Evolutionary conservation across 1,140 invertebrate genomes (phyloP).

Genomic region (Trinorchestia longiramus): DNA sequence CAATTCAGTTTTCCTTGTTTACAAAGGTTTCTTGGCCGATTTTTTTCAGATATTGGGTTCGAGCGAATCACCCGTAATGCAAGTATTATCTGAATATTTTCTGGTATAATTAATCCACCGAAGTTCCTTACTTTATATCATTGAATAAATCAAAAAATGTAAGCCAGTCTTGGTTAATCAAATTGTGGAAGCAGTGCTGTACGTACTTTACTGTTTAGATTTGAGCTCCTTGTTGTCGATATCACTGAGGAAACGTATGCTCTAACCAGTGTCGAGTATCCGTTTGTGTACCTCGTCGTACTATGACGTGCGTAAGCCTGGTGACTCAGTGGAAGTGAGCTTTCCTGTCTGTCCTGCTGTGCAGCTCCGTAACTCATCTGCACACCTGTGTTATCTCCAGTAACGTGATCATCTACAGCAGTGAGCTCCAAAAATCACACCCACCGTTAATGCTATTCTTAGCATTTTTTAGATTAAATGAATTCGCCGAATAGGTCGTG

Average conservation of each 20-base stretch:
- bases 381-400: neutral
- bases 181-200: neutral
- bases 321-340: conserved; percentile 5
- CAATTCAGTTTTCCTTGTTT: too few relatives aligned
- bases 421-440: neutral
- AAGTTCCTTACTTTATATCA: neutral
- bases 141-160: neutral
- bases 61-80: too few relatives aligned
- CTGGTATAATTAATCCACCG: too few relatives aligned
- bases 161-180: neutral
- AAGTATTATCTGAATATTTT: too few relatives aligned
- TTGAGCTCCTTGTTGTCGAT: neutral
- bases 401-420: neutral
- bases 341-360: neutral
- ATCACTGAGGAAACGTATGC: neutral
- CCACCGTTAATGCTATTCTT: neutral
- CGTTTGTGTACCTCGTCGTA: neutral
- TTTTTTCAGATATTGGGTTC: too few relatives aligned
- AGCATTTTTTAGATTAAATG: neutral
- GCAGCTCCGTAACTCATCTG: neutral
- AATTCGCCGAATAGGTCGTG: neutral
- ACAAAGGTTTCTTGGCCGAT: too few relatives aligned
- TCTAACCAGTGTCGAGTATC: neutral
- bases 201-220: neutral
- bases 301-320: neutral